Conservation (phyloP, 2,888 invertebrate genomes). For the Ptilodon capucinus region DNA sequence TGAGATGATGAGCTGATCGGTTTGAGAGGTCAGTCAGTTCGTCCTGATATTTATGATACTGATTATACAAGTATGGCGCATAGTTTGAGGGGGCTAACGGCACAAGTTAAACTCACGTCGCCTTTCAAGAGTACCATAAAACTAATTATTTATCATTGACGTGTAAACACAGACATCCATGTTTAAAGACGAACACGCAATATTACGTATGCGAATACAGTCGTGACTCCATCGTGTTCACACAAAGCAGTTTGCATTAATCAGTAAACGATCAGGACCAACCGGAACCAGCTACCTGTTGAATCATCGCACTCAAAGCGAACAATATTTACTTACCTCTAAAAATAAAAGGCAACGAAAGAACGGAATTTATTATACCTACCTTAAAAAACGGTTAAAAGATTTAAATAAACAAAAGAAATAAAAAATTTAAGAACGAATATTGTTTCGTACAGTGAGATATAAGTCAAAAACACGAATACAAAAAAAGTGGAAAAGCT, state of each 20-base stretch:
- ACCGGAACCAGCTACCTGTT: conserved; percentile 35
- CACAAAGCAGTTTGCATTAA: conserved; percentile 38
- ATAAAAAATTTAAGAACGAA: no score
- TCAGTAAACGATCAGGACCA: conserved; percentile 33
- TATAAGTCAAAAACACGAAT: no score
- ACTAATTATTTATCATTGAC: not conserved
- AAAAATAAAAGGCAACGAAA: conserved; percentile 6
- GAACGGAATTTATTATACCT: not conserved
- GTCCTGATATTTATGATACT: no score
- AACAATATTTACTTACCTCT: conserved; percentile 22
- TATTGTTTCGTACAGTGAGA: no score
- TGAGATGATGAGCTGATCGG: no score
- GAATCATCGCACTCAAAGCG: conserved; percentile 30
- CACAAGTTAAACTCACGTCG: no score
- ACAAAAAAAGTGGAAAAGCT: no score
- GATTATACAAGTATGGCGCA: no score
- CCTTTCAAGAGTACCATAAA: not conserved
- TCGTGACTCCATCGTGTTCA: conserved; percentile 25
- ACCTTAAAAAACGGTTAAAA: not conserved
- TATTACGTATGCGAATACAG: conserved; percentile 26
- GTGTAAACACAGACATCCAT: conserved; percentile 1
- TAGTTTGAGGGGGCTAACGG: no score
- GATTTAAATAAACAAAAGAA: no score
- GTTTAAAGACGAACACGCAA: conserved; percentile 17
- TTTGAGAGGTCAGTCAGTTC: no score